phyloP scores from a whole-genome alignment of 30 jellyfish, hydroid and myxozoan genomes.

The Rhopilema esculentum region DNA sequence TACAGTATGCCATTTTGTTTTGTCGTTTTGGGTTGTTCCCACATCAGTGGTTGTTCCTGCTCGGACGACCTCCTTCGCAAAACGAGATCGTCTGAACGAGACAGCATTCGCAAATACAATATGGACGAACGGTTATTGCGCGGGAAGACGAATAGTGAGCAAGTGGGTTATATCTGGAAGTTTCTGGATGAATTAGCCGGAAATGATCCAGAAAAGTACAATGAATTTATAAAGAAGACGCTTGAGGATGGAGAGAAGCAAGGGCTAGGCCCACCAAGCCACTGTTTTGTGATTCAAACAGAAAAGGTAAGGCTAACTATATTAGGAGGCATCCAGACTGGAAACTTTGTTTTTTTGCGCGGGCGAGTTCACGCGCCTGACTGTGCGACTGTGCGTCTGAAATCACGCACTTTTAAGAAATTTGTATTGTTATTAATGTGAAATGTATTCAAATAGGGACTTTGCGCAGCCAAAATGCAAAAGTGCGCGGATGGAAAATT shows the following conservation, averaged over 20 bases:
- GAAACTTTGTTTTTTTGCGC: background rate
- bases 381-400: no score
- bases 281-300: constrained; percentile 55
- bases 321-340: background rate
- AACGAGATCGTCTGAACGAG: background rate
- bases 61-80: no score
- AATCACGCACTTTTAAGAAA: no score
- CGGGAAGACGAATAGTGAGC: constrained; percentile 57
- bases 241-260: constrained; percentile 80
- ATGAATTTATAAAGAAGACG: constrained; percentile 67
- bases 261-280: constrained; percentile 90
- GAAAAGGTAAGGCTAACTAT: constrained; percentile 75
- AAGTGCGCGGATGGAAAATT: no score
- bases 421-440: no score
- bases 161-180: constrained; percentile 73
- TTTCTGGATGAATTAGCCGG: constrained; percentile 70
- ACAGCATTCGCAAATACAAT: background rate
- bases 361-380: background rate
- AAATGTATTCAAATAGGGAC: no score
- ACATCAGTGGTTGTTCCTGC: no score
- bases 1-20: no score
- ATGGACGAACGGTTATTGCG: constrained; percentile 34
- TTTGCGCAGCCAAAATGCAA: no score
- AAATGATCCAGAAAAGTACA: constrained; percentile 73
- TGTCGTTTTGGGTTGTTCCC: no score